A percentile compares a stretch with the other conserved stretches of the same genome.
phyloP scores from a whole-genome alignment of 2,888 invertebrate genomes.

The Chloromyia formosa region DNA sequence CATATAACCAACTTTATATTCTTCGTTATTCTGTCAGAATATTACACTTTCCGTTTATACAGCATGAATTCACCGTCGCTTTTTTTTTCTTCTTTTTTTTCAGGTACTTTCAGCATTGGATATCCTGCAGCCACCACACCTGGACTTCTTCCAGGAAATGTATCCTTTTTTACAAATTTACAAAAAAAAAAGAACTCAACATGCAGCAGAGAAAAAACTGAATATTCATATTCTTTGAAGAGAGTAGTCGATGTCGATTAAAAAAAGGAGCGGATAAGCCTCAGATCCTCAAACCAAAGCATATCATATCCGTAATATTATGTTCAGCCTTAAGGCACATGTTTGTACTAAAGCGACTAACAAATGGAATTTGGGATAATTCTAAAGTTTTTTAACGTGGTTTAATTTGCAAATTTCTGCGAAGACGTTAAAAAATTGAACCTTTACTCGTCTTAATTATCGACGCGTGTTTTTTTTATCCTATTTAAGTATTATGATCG shows the following conservation, averaged over 20 bases:
- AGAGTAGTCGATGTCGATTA: no score
- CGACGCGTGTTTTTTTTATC: not conserved
- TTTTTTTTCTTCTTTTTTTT: constrained; percentile 51
- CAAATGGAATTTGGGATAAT: not conserved
- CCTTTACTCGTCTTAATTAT: not conserved
- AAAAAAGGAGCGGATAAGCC: no score
- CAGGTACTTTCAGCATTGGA: constrained; percentile 98
- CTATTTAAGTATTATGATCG: not conserved
- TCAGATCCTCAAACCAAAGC: no score
- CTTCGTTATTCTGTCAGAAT: not conserved
- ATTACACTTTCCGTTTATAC: constrained; percentile 11
- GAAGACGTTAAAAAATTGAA: not conserved
- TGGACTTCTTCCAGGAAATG: constrained; percentile 99
- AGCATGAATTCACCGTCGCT: not conserved
- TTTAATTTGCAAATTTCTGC: not conserved
- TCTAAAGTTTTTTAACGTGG: not conserved
- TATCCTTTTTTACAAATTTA: constrained; percentile 88
- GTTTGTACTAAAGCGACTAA: not conserved
- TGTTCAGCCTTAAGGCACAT: not conserved
- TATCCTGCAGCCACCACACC: constrained; percentile 97
- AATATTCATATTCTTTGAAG: not conserved
- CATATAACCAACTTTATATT: not conserved
- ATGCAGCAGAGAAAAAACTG: not conserved
- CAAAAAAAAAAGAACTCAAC: no score
- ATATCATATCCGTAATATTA: no score